Percentiles rank a stretch among this genome's conserved stretches.
These are phyloP conservation scores for Hexactinellida sp. DNA, from an alignment of 37 sponge, comb jelly and placozoan genomes.

Conservation along the genomic window DNA sequence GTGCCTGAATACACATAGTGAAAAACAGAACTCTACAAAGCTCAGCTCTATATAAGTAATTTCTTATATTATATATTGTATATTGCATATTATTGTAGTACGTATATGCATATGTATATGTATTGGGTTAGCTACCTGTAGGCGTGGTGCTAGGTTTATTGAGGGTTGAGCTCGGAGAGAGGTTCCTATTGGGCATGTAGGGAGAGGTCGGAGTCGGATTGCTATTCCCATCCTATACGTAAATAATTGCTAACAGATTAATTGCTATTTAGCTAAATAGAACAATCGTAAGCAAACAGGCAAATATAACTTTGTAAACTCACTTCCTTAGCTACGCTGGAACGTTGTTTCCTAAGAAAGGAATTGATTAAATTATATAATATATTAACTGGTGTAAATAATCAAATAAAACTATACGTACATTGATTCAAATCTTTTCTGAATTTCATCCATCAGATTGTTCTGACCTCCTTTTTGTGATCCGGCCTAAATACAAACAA, in stretches of 20 bases:
- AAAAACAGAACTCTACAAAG: too few relatives aligned
- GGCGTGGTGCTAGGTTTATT: neutral
- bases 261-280: neutral
- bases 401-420: neutral
- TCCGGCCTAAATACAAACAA: neutral
- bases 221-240: neutral
- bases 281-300: neutral
- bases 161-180: neutral
- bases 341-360: neutral
- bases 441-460: neutral
- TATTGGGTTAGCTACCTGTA: neutral
- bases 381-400: neutral
- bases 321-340: neutral
- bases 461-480: neutral
- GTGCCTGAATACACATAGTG: too few relatives aligned
- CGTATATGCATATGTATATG: too few relatives aligned
- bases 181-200: neutral
- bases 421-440: neutral
- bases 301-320: neutral
- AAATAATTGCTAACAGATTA: neutral
- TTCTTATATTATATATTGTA: too few relatives aligned
- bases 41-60: too few relatives aligned
- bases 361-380: neutral
- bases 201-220: neutral
- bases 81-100: too few relatives aligned